Base-by-base conservation (phyloP, 1,140 invertebrate genomes). In the Rhopalosiphum padi region DNA sequence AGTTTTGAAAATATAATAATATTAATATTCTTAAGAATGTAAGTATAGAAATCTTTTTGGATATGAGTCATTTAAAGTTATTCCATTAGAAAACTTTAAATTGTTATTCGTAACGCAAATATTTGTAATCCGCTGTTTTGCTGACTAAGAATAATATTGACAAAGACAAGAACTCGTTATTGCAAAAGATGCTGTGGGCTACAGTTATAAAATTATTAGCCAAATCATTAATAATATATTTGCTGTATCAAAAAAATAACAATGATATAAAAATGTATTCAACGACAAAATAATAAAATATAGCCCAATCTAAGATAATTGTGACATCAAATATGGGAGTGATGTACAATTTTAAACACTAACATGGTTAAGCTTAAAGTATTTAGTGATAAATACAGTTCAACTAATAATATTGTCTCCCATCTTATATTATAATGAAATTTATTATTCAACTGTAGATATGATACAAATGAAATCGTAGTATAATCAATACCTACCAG, bases 41-140 rank as follows among this genome's bases (percentile, higher is more conserved):
- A 48, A 88, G 86, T 88, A 88, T 88, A 22, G 30, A 88, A 88
- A 88, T 88, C 46, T 51, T 88, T 48, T 88, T 3, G 2, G 30
- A 48, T 88, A 88, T n/a, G 43, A 88, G 15, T 35, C 30, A 21
- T 88, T 88, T 60, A 90, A 90, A 90, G 53, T 90, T 60, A 90
- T 90, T 90, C 53, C 55, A 68, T 90, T 68, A 68, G 89, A 60
- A 43, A 90, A 90, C 89, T 68, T 90, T 60, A 90, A 90, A 90
- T 90, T 90, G 25, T 43, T 90, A 68, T 68, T 60, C 25, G 35
- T 90, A 90, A 60, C 21, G 53, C 37, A 90, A 90, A 68, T 90
- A 68, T 90, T 90, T 60, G 53, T 90, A 90, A 90, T 90, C 55
- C 15, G n/a, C 23, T 35, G 37, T 60, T 43, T 90, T 55, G n/a